Conservation (phyloP, 2,797 vertebrate species). For the Tauraco hartlaubi region DNA sequence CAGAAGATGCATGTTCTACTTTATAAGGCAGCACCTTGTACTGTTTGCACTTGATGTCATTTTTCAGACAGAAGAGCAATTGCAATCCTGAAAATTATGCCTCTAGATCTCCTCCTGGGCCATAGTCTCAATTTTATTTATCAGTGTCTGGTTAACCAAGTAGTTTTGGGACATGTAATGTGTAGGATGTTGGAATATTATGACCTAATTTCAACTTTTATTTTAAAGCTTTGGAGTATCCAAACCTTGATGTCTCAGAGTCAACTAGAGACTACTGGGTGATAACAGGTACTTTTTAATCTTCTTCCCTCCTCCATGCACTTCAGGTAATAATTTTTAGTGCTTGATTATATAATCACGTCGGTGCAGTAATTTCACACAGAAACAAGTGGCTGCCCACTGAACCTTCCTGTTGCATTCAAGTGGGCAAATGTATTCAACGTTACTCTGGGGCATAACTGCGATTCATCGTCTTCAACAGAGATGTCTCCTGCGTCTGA, state of each 20-base stretch:
- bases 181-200: background rate
- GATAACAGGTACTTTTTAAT: conserved; percentile 90
- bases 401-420: background rate
- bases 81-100: background rate
- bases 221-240: conserved; percentile 93
- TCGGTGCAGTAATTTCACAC: background rate
- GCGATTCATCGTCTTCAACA: background rate
- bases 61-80: background rate
- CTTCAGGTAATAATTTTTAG: background rate
- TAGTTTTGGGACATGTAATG: background rate
- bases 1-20: background rate
- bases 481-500: background rate
- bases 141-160: background rate
- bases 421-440: background rate
- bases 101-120: background rate
- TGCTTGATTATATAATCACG: background rate
- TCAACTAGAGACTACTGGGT: conserved; percentile 97
- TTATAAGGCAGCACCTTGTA: background rate
- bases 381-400: background rate
- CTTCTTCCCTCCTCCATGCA: background rate
- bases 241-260: conserved; percentile 94
- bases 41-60: background rate
- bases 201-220: conserved; percentile 21
- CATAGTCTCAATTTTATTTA: background rate
- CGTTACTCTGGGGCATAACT: background rate